Percentiles rank a stretch among this genome's conserved stretches.
Evolutionary conservation across 2,888 invertebrate species (phyloP).

Genomic region (Drepanosiphum platanoidis): DNA sequence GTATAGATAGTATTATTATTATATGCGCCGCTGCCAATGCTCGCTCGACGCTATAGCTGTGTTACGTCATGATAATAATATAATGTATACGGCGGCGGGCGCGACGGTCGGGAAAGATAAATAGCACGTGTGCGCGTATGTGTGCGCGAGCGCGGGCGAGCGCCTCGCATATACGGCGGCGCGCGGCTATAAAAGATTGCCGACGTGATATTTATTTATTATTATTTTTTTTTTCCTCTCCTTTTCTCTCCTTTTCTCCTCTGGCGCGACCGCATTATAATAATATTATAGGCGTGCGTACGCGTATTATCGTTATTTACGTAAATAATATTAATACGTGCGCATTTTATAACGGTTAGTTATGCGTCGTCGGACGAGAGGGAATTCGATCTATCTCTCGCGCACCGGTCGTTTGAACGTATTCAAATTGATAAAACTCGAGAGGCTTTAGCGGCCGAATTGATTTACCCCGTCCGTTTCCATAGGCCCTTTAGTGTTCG

Average conservation of each 20-base stretch:
- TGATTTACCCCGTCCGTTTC: background rate
- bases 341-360: background rate
- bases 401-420: background rate
- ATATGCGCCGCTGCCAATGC: background rate
- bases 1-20: background rate
- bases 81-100: background rate
- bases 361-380: background rate
- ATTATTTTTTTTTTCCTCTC: background rate
- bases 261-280: no score
- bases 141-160: background rate
- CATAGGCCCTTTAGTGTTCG: background rate
- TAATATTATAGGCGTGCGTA: background rate
- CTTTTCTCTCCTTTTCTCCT: background rate
- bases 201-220: slow-evolving; percentile 19
- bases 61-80: no score
- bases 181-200: slow-evolving; percentile 36
- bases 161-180: background rate
- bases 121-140: slow-evolving; percentile 4
- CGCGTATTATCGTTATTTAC: no score
- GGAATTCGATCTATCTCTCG: no score
- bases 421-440: background rate
- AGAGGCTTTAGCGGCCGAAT: background rate
- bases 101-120: background rate
- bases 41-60: background rate
- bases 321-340: background rate